Base-by-base conservation (phyloP, 2,113 vertebrate species). In the Cochlearius cochlearius region DNA sequence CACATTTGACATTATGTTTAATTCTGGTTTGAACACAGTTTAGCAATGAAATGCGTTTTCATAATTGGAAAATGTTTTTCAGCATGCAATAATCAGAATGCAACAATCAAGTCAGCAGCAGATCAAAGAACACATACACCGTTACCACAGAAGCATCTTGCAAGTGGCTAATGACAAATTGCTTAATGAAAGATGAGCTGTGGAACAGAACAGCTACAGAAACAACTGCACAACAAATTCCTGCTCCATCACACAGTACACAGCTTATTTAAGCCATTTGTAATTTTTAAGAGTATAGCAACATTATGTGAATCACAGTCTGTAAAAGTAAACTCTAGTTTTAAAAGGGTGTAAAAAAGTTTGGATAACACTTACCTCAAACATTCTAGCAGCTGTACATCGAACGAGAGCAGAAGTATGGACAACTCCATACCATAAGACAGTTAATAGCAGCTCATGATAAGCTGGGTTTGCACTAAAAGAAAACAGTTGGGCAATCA, bases 401-500 rank as follows among this genome's bases (percentile, higher is more conserved):
- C 99, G 98, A 59, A 99, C 99, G 63, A 99, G 99, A 53, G 99
- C 99, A 22, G 99, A 99, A 6, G 99, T 99, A 91, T 99, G 99
- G 73, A 99, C 99, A 78, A 99, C 99, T 29, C 99, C 99, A 89
- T 99, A 99, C 99, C 99, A 99, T 62, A 99, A 96, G 52, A 99
- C 99, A 69, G 99, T 99, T 91, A 99, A 97, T 11, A 99, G 97
- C 53, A 99, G 94, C 95, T 99, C 99, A 63, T 99, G 99, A 92
- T 99, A 99, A 49, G 99, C 99, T 68, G 99, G 99, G 92, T 99
- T 99, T 88, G 99, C 99, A 81, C 99, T 99, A 92, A 29, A 97
- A 98, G 73, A 84, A 87, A 96, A 96, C 20, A 94, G 62, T 89
- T 74, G 14, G 12, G 41, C 52, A 87, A 39, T 25, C 20, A 52